Percentiles rank a stretch among this genome's conserved stretches.
phyloP scores from a whole-genome alignment of 2,113 vertebrate genomes.

The Carlito syrichta region DNA sequence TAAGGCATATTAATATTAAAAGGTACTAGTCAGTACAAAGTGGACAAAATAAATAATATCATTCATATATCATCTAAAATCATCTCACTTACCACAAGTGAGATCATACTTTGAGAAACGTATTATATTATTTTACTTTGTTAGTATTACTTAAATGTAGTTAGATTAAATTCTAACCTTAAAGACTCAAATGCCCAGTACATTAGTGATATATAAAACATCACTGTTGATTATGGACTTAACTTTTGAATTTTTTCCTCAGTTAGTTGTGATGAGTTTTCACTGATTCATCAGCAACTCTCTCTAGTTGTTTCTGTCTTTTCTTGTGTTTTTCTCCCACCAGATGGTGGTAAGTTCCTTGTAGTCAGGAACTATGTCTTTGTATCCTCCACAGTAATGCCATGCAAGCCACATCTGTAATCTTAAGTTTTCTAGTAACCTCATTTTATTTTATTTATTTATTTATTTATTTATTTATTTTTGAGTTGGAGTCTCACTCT shows the following conservation, averaged over 20 bases:
- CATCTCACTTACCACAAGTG: not conserved
- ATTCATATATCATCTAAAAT: not conserved
- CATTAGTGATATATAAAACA: not conserved
- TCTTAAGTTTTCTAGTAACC: not conserved
- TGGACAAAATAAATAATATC: not conserved
- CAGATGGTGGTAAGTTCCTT: not conserved
- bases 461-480: too few species aligned
- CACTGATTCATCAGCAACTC: not conserved
- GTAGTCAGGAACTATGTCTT: not conserved
- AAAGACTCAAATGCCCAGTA: not conserved
- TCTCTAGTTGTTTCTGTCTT: slow-evolving; percentile 14
- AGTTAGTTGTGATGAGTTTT: not conserved
- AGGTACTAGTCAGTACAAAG: not conserved
- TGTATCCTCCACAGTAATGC: not conserved
- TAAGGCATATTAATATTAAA: not conserved
- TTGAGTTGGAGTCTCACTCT: too few species aligned
- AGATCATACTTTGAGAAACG: not conserved
- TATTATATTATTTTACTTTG: not conserved
- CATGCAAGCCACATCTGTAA: not conserved
- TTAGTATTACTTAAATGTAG: not conserved
- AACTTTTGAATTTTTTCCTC: not conserved
- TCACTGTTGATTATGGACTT: not conserved
- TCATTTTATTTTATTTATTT: too few species aligned
- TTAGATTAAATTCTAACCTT: not conserved
- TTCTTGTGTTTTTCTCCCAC: not conserved